Conservation (phyloP, 1,140 invertebrate genomes). For the Pteromalus puparum region DNA sequence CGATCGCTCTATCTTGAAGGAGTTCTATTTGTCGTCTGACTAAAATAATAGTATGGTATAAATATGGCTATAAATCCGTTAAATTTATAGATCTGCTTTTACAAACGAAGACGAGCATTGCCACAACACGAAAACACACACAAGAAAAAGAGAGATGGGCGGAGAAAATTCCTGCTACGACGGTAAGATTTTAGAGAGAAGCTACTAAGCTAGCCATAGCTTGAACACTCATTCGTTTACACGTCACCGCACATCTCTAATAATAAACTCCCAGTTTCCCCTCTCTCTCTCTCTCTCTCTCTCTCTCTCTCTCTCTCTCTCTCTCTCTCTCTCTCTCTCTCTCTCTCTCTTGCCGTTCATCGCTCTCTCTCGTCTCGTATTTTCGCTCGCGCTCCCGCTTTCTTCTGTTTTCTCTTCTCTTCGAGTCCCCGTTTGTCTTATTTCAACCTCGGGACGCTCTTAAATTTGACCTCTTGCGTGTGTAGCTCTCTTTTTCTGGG, state of each 20-base stretch:
- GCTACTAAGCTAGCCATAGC: background rate
- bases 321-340: background rate
- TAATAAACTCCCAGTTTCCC: conserved; percentile 33
- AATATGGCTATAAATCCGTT: too few species aligned
- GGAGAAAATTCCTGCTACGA: too few species aligned
- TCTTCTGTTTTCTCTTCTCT: background rate
- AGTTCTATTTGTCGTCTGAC: too few species aligned
- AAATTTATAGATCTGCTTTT: too few species aligned
- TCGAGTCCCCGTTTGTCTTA: conserved; percentile 42
- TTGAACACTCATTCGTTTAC: conserved; percentile 6
- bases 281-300: conserved; percentile 14
- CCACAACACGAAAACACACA: too few species aligned
- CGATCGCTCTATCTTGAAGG: too few species aligned
- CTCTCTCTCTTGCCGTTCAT: background rate
- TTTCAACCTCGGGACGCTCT: conserved; percentile 54
- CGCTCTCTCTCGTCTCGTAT: conserved; percentile 33
- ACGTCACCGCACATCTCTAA: conserved; percentile 28
- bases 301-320: background rate
- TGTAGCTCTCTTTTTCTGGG: background rate
- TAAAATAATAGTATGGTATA: too few species aligned
- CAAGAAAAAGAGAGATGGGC: too few species aligned
- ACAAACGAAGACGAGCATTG: too few species aligned
- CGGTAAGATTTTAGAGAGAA: background rate
- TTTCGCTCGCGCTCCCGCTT: background rate
- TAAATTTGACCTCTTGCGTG: conserved; percentile 34